These are phyloP conservation scores for Mico argentatus DNA, from an alignment of 2,797 vertebrate species.

Conservation along the genomic window DNA sequence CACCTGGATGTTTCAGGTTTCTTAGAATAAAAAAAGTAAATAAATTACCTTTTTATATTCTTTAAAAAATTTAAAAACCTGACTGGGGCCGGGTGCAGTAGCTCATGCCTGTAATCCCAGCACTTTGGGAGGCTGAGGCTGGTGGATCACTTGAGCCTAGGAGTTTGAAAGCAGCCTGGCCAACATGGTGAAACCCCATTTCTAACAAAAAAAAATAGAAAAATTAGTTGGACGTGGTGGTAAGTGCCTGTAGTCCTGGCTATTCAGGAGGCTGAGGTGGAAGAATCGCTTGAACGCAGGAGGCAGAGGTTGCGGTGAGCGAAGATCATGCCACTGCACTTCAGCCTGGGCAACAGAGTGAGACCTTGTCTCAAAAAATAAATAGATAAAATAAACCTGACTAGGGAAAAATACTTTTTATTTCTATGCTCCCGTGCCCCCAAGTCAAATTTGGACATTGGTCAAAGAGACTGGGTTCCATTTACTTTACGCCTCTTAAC, in stretches of 20 bases:
- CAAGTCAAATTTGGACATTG: neutral
- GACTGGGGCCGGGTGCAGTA: neutral
- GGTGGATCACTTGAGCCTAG: neutral
- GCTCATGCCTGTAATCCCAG: neutral
- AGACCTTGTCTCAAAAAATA: neutral
- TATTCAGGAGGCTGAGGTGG: neutral
- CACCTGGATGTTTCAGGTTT: neutral
- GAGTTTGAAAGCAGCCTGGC: neutral
- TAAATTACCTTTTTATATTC: neutral
- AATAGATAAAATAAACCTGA: neutral
- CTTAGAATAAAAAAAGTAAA: slow-evolving; percentile 13
- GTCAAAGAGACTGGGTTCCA: neutral
- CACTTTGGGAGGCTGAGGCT: neutral
- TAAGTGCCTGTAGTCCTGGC: neutral
- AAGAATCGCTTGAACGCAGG: neutral
- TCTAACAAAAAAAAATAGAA: neutral
- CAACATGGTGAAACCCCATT: neutral
- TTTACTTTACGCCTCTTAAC: neutral
- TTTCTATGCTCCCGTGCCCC: neutral
- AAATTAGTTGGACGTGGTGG: neutral
- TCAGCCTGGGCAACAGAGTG: neutral
- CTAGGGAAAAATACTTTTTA: neutral
- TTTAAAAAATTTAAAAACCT: neutral
- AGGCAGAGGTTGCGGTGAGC: neutral
- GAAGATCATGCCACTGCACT: neutral